These are phyloP conservation scores for Stegodyphus mimosarum DNA, from an alignment of 1,140 invertebrate species.

Conservation along the genomic window DNA sequence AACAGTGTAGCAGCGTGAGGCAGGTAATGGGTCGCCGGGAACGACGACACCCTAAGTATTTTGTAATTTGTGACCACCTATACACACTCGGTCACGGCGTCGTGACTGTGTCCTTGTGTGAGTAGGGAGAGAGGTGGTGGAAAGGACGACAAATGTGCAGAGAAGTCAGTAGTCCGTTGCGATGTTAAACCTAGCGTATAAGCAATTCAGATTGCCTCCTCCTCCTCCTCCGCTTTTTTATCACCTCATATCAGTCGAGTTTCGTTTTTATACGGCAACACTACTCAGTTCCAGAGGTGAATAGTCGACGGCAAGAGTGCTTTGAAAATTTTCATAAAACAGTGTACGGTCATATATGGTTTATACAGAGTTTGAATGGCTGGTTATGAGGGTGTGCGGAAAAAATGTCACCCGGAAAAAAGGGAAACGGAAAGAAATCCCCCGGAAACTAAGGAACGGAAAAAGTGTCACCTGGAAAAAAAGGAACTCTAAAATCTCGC, in stretches of 20 bases:
- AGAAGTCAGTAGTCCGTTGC: constrained; percentile 22
- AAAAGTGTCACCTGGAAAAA: no score
- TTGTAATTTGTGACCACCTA: constrained; percentile 35
- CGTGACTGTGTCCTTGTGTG: constrained; percentile 33
- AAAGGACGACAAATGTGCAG: constrained; percentile 18
- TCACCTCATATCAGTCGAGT: not conserved
- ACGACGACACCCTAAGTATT: constrained; percentile 48
- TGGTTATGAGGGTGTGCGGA: no score
- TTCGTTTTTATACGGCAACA: not conserved
- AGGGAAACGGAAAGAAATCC: no score
- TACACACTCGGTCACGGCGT: constrained; percentile 23
- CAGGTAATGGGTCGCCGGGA: constrained; percentile 42
- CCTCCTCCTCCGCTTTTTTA: no score
- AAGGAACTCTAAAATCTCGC: no score
- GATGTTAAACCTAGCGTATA: constrained; percentile 28
- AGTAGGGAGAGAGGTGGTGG: not conserved
- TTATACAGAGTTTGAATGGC: no score
- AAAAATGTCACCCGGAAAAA: no score
- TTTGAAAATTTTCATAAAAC: no score
- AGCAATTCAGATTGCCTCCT: constrained; percentile 3
- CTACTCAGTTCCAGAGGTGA: not conserved
- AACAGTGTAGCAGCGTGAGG: constrained; percentile 4
- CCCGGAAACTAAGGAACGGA: no score
- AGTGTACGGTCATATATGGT: no score
- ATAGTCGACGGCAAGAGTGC: not conserved